A percentile compares a stretch with the other conserved stretches of the same genome.
Evolutionary conservation across 2,113 vertebrate species (phyloP).

Genomic region (Paraplagusia blochii): DNA sequence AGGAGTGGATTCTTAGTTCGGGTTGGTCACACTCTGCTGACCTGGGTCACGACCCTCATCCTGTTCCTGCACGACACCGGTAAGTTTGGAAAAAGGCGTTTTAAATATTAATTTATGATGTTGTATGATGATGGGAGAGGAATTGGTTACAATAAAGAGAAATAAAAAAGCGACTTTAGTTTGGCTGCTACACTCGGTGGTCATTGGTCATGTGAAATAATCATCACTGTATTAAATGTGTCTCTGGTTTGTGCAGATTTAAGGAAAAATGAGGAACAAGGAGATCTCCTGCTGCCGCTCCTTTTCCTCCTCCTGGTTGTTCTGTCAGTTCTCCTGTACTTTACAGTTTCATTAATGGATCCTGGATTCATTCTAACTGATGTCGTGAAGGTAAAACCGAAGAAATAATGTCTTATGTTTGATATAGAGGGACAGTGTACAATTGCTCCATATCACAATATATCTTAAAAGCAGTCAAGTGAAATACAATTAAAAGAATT

Average conservation of each 20-base stretch:
- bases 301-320: conserved; percentile 80
- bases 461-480: no score
- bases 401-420: no score
- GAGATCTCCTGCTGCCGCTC: conserved; percentile 78
- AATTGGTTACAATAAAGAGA: no score
- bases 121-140: no score
- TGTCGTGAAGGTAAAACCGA: conserved; percentile 47
- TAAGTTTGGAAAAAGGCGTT: conserved; percentile 57
- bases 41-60: conserved; percentile 74
- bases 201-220: no score
- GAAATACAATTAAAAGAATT: no score
- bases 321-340: conserved; percentile 85
- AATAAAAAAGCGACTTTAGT: no score
- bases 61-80: conserved; percentile 89
- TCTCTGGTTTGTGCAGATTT: conserved; percentile 72
- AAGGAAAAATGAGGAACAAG: conserved; percentile 74
- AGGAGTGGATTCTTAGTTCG: conserved; percentile 78
- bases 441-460: no score
- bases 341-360: conserved; percentile 90
- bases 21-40: conserved; percentile 78
- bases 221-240: background rate
- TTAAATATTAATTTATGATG: no score
- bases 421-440: no score
- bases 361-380: conserved; percentile 85
- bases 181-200: no score